A percentile compares a stretch with the other conserved stretches of the same genome.
phyloP scores from a whole-genome alignment of 53 echinoderm and acorn worm species.

The Holothuria leucospilota region DNA sequence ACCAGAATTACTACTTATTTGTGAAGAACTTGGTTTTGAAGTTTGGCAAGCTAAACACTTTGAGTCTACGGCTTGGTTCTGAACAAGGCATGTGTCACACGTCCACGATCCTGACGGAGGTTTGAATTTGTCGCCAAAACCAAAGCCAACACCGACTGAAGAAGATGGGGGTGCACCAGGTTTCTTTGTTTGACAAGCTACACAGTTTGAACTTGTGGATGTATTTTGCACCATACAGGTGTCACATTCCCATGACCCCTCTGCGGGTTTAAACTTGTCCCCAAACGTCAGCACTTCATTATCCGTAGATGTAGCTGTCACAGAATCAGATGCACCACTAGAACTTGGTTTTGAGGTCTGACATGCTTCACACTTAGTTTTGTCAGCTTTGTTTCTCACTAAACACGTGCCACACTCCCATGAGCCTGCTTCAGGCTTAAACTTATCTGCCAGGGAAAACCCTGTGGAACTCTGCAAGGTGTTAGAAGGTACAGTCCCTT shows the following conservation, averaged over 20 bases:
- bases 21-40: conserved; percentile 65
- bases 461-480: conserved; percentile 8
- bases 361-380: conserved; percentile 58
- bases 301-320: neutral
- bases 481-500: neutral
- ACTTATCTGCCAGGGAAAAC: conserved; percentile 58
- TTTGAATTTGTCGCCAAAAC: conserved; percentile 63
- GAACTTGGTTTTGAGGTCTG: conserved; percentile 54
- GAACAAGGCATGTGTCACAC: conserved; percentile 72
- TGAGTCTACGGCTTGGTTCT: conserved; percentile 62
- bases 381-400: conserved; percentile 64
- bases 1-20: neutral
- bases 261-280: conserved; percentile 26
- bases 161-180: conserved; percentile 56
- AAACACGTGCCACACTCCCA: conserved; percentile 80
- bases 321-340: neutral
- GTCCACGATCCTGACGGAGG: conserved; percentile 70
- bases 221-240: conserved; percentile 81
- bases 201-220: conserved; percentile 65
- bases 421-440: conserved; percentile 68
- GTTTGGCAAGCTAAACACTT: conserved; percentile 70
- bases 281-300: neutral
- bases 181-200: conserved; percentile 77
- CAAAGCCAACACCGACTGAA: neutral
- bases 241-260: conserved; percentile 78